A percentile compares a stretch with the other conserved stretches of the same genome.
phyloP scores from a whole-genome alignment of 2,888 invertebrate species.

The Volucella bombylans region DNA sequence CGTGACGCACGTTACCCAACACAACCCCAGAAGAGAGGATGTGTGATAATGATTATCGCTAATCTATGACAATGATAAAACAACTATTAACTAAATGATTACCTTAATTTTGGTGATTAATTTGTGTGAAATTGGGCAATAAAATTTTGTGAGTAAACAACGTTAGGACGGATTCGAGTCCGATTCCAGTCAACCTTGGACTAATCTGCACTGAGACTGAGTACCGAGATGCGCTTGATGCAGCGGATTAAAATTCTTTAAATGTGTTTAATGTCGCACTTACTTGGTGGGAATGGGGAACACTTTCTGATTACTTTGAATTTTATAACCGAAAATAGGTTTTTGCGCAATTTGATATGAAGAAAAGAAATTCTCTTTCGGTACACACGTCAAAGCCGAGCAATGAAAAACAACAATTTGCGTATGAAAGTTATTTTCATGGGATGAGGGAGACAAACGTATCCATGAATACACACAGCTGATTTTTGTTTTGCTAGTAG shows the following conservation, averaged over 20 bases:
- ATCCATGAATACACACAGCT: conserved; percentile 39
- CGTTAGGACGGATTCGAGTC: background rate
- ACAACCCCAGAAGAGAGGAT: conserved; percentile 43
- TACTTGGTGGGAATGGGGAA: conserved; percentile 19
- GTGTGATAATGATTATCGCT: background rate
- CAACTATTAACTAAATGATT: conserved; percentile 27
- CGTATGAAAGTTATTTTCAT: conserved; percentile 1
- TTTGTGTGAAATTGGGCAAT: background rate
- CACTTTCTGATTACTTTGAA: background rate
- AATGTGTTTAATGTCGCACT: conserved; percentile 10
- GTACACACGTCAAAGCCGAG: conserved; percentile 32
- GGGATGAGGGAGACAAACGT: conserved; percentile 28
- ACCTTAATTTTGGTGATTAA: conserved; percentile 34
- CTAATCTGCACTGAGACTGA: conserved; percentile 79
- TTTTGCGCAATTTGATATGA: conserved; percentile 19
- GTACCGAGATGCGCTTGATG: conserved; percentile 57
- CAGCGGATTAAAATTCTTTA: background rate
- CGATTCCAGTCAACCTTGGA: conserved; percentile 25
- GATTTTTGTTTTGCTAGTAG: conserved; percentile 53
- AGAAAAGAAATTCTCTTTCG: conserved; percentile 16
- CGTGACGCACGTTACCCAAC: conserved; percentile 17
- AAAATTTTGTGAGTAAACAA: conserved; percentile 18
- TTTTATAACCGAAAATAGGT: background rate
- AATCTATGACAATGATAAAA: conserved; percentile 5
- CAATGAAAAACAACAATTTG: conserved; percentile 54